Percentiles rank a stretch among this genome's conserved stretches.
phyloP scores from a whole-genome alignment of 2,797 vertebrate genomes.

The Catostomus latipinnis region DNA sequence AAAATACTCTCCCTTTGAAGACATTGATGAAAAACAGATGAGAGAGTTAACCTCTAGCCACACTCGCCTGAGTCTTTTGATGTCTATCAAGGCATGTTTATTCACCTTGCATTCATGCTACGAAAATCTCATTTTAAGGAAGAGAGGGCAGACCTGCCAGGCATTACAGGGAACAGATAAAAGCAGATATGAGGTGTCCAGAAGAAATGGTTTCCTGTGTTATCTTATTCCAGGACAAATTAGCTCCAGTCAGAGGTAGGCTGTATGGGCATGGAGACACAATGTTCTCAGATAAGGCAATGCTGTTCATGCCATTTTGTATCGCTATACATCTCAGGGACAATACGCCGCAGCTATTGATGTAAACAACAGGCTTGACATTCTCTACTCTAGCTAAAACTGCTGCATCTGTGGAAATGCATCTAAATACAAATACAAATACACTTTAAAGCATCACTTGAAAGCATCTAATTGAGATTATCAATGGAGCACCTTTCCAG shows the following conservation, averaged over 20 bases:
- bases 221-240: slow-evolving; percentile 48
- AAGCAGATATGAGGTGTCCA: slow-evolving; percentile 48
- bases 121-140: slow-evolving; percentile 56
- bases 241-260: slow-evolving; percentile 32
- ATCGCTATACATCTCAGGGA: slow-evolving; percentile 2
- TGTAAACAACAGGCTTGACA: slow-evolving; percentile 2
- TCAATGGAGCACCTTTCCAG: slow-evolving; percentile 39
- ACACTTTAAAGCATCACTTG: slow-evolving; percentile 2
- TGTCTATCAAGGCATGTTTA: slow-evolving; percentile 61
- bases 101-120: slow-evolving; percentile 57
- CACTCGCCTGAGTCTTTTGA: slow-evolving; percentile 55
- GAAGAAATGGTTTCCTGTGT: slow-evolving; percentile 48
- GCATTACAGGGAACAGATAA: slow-evolving; percentile 36
- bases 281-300: neutral
- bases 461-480: slow-evolving; percentile 65
- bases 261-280: slow-evolving; percentile 25
- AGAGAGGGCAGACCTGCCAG: slow-evolving; percentile 48
- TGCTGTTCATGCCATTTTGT: neutral
- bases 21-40: slow-evolving; percentile 61
- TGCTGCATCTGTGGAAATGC: neutral
- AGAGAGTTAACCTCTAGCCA: slow-evolving; percentile 56
- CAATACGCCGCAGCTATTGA: neutral
- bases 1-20: slow-evolving; percentile 62
- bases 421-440: slow-evolving; percentile 12
- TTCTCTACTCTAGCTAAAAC: slow-evolving; percentile 8